Conservation (phyloP, 2,888 invertebrate species). For the Oscheius myriophilus region DNA sequence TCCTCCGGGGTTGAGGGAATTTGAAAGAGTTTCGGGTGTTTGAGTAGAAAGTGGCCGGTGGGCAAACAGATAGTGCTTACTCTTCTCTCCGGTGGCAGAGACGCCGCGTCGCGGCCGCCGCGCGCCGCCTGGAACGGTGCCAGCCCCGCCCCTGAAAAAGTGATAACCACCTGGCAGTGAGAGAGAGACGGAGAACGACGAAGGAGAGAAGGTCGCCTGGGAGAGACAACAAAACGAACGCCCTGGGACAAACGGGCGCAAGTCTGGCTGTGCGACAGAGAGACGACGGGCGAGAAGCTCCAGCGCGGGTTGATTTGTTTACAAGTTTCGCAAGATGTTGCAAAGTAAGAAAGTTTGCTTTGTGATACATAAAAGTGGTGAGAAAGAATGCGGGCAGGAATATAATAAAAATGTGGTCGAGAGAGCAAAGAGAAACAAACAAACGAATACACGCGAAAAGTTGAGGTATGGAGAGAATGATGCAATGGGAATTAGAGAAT, state of each 20-base stretch:
- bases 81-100: conserved; percentile 25
- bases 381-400: too few relatives aligned
- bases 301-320: neutral
- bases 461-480: too few relatives aligned
- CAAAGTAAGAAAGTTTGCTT: neutral
- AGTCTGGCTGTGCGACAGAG: neutral
- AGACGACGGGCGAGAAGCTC: neutral
- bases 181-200: conserved; percentile 12
- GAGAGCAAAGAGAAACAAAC: too few relatives aligned
- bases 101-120: conserved; percentile 25
- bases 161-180: conserved; percentile 24
- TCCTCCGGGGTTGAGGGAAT: too few relatives aligned
- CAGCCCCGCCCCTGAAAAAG: conserved; percentile 20
- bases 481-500: too few relatives aligned
- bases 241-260: neutral
- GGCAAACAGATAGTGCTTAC: conserved; percentile 31
- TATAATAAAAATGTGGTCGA: too few relatives aligned
- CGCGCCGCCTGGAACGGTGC: conserved; percentile 26
- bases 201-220: conserved; percentile 20
- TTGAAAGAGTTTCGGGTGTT: too few relatives aligned
- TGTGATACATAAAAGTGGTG: too few relatives aligned
- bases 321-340: neutral
- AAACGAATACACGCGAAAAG: too few relatives aligned
- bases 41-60: conserved; percentile 27
- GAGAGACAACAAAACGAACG: conserved; percentile 12